Base-by-base conservation (phyloP, 37 sponge, comb jelly and placozoan genomes). In the Chondrilla cf. caribensis region DNA sequence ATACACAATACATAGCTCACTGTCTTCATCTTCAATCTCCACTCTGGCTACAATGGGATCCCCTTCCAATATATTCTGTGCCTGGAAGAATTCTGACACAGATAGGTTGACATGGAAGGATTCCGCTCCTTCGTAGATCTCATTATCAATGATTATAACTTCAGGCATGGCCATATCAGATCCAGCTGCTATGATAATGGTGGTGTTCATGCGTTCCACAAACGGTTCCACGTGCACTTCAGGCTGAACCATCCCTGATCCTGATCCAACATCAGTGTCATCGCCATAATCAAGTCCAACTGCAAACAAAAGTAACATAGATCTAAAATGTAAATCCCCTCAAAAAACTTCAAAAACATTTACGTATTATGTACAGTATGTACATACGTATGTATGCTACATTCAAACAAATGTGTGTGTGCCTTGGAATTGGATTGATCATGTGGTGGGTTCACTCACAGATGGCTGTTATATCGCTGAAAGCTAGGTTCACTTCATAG, bases 21-120 rank as follows among this genome's bases (percentile, higher is more conserved):
- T 36, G 4, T 68, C 70, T 35, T 35, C 35, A 68, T 68, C 70
- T 33, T 35, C 37, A 17, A 68, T 68, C 70, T 68, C 70, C 35
- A 68, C 70, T 33, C 35, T 68, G 32, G 70, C 70, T 28, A n/a
- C 32, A n/a, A 68, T 2, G 19, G 35, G 7, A 35, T 31, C 3
- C 70, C 70, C 70, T 14, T 28, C 36, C 2, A 28, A 5, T 2
- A 68, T 68, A n/a, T 28, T 28, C 19, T 17, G 36, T 2, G 2
- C 70, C 70, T 68, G 70, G 7, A 68, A 68, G 3, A 7, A 8
- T 68, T 3, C 4, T 1, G 32, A 19, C 26, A 68, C 6, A 35
- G 31, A 29, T 3, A 68, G 70, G 3, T 28, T 28, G 1, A 68
- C 2, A 28, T 21, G 21, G 37, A 35, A 68, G 32, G 25, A n/a